Base-by-base conservation (phyloP, 2,888 invertebrate genomes). In the Heliconius sara region DNA sequence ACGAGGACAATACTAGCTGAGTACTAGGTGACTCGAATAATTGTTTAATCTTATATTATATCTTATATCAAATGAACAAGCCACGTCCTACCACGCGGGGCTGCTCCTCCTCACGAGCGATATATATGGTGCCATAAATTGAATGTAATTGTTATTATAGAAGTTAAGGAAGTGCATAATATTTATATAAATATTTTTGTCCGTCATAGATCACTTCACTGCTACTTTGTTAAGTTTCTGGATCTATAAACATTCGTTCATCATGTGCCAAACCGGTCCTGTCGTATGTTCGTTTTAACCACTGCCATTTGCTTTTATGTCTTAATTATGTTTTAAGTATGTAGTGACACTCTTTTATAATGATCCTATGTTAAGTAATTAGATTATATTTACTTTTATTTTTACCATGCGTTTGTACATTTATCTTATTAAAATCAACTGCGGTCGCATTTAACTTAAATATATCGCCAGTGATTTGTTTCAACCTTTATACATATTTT, bases 111-210 rank as follows among this genome's bases (percentile, higher is more conserved):
- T 80, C 63, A 52, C 76, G 84, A 85, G 88, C 86, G 84, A 84
- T 82, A 84, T 84, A 76, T 87, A 87, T 89, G 91, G 91, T 91
- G 91, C 91, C 92, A 91, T 91, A 85, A 88, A 85, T 82, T 84
- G 87, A 88, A 88, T 87, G 66, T 88, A 88, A 88, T 52, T 81
- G 80, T 86, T 85, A 86, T 88, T 88, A 86, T 86, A 86, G 87
- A 93, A 92, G 89, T 88, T 93, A 92, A 90, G 90, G 84, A 87
- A 85, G 89, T 68, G n/a, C 39, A 68, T 39, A 88, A 89, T 79
- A 77, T 85, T 82, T 89, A 88, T 89, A 70, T 43, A 70, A 25
- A 68, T 25, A 67, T 78, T 75, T 68, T 72, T 43, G 27, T 78
- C 76, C 47, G 66, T 27, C 76, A 66, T 79, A 70, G 65, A 43